Conservation (phyloP, 2,113 vertebrate genomes). For the Sterrhoptilus dennistouni region DNA sequence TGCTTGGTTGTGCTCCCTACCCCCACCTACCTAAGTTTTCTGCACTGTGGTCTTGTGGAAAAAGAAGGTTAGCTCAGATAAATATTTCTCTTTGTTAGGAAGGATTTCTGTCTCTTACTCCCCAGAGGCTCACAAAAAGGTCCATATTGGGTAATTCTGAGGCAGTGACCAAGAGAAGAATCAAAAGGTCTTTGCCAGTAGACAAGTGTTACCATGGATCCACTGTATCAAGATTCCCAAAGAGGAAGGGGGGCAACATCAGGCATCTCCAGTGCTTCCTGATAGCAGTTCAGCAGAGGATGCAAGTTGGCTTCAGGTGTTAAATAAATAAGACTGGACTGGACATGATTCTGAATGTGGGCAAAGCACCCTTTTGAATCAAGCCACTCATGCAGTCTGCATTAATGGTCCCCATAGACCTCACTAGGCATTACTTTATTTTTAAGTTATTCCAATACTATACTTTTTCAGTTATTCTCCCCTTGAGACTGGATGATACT, state of each 20-base stretch:
- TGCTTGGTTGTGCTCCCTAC: background rate
- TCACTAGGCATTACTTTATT: background rate
- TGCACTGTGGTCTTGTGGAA: rapidly evolving
- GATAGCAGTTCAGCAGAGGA: background rate
- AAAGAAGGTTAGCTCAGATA: background rate
- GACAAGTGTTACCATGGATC: background rate
- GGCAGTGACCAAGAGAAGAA: rapidly evolving
- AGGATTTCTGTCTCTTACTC: background rate
- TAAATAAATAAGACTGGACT: background rate
- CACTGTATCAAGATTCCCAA: background rate
- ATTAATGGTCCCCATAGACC: background rate
- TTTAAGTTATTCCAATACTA: background rate
- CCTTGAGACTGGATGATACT: background rate
- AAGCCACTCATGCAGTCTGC: background rate
- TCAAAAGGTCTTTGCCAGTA: background rate
- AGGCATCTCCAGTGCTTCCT: background rate
- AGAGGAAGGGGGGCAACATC: background rate
- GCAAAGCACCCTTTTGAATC: background rate
- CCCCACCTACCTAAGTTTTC: background rate
- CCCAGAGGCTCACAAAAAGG: background rate
- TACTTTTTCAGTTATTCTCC: background rate
- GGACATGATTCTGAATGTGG: background rate
- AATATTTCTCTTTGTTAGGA: background rate
- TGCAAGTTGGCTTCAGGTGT: background rate
- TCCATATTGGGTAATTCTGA: rapidly evolving